Conservation (phyloP, 1,140 invertebrate genomes). For the Aradophagus sp. region DNA sequence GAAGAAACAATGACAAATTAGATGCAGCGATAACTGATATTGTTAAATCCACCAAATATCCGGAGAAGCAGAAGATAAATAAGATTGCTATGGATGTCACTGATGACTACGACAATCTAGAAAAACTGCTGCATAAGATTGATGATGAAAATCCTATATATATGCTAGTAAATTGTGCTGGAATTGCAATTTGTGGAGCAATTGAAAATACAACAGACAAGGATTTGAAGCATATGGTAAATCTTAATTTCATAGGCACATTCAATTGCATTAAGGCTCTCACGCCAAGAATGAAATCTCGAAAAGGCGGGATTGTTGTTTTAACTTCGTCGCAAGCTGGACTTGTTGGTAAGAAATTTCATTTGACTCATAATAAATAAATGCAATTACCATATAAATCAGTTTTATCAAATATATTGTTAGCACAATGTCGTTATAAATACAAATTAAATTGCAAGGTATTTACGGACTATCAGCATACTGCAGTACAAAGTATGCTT, state of each 20-base stretch:
- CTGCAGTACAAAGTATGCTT: slow-evolving; percentile 93
- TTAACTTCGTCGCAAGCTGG: slow-evolving; percentile 93
- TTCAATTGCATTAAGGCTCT: slow-evolving; percentile 83
- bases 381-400: too few relatives aligned
- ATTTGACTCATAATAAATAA: slow-evolving; percentile 15
- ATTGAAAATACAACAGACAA: slow-evolving; percentile 87
- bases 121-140: slow-evolving; percentile 78
- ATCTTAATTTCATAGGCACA: slow-evolving; percentile 84
- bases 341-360: slow-evolving; percentile 81
- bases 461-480: slow-evolving; percentile 95
- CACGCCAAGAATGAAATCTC: slow-evolving; percentile 81
- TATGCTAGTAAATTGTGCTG: slow-evolving; percentile 95
- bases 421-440: too few relatives aligned
- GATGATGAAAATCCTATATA: slow-evolving; percentile 85
- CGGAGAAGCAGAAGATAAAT: slow-evolving; percentile 79
- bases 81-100: slow-evolving; percentile 84
- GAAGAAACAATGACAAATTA: slow-evolving; percentile 23
- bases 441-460: slow-evolving; percentile 63
- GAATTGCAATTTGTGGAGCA: slow-evolving; percentile 83
- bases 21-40: slow-evolving; percentile 60
- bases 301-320: slow-evolving; percentile 85
- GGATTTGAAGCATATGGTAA: slow-evolving; percentile 82
- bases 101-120: slow-evolving; percentile 78
- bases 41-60: slow-evolving; percentile 69
- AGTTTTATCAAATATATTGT: too few relatives aligned